A percentile compares a stretch with the other conserved stretches of the same genome.
phyloP scores from a whole-genome alignment of 2,113 vertebrate genomes.

The Ailuropoda melanoleuca region DNA sequence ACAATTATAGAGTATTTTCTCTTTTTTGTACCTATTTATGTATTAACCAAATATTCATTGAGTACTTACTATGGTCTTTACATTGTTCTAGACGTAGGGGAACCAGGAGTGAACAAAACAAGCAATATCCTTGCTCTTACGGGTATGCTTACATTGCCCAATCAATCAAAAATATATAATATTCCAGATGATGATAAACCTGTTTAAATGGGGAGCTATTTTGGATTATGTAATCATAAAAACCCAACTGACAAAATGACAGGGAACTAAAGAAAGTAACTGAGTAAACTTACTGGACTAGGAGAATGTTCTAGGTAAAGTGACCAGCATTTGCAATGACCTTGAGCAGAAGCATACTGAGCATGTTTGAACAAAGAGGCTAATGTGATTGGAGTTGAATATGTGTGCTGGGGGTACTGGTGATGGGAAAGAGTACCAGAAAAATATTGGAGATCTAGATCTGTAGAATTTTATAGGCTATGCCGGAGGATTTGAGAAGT shows the following conservation, averaged over 20 bases:
- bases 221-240: not conserved
- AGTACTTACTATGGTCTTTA: not conserved
- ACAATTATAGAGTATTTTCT: not conserved
- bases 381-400: not conserved
- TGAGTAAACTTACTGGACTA: not conserved
- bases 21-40: not conserved
- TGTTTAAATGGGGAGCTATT: not conserved
- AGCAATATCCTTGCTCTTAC: not conserved
- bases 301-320: not conserved
- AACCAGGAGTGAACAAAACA: not conserved
- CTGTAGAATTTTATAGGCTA: not conserved
- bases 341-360: not conserved
- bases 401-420: rapidly evolving
- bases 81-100: not conserved
- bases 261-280: not conserved
- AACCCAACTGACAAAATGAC: not conserved
- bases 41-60: not conserved
- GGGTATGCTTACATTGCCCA: not conserved
- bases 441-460: not conserved
- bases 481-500: not conserved
- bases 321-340: not conserved
- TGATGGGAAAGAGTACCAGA: not conserved
- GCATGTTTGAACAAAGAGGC: not conserved
- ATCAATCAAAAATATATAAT: not conserved
- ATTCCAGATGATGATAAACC: not conserved